Evolutionary conservation across 1,140 invertebrate species (phyloP), one percentile per base, ranked within the genome.

Genomic region (Solenopsis fugax): DNA sequence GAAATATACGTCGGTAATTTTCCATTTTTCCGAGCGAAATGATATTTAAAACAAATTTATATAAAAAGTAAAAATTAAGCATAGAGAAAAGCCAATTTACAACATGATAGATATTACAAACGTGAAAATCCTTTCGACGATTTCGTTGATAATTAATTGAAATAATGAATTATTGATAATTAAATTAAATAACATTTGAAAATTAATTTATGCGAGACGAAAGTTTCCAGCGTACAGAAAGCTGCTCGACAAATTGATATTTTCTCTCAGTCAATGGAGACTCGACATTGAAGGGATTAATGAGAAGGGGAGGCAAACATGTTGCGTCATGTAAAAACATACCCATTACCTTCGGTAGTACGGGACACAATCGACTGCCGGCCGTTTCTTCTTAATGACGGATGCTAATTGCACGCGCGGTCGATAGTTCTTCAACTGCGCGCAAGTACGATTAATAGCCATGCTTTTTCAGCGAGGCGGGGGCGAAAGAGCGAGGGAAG

Each of bases 401-500:
- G 48, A 84, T 84, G 69, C 80, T 84, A 84, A 84, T 84, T 84
- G 41, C 54, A 48, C 41, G 41, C 24, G 54, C 54, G 69, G 13
- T 84, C 80, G 69, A 84, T 84, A 84, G 41, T 84, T 73, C 69
- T 50, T 75, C 67, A 75, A 48, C 41, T 21, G 45, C 24, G 69
- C 69, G 41, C 69, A 60, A 84, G 54, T 72, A 84, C 69, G 80
- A 84, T 54, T 84, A 84, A 84, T 84, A 73, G 80, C 45, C 41
- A 4, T 60, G 64, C 29, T 78, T 24, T 81, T 80, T 86, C 50
- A 88, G n/a, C 41, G 13, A 45, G 3, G 56, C 41, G 24, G 24
- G 9, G n/a, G 71, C 6, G 29, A 29, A 29, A 13, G 7, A 29
- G 29, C 13, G 9, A 62, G 21, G 37, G 18, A 18, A 16, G 56